Evolutionary conservation across 2,113 vertebrate species (phyloP), one percentile per base, ranked within the genome.

Genomic region (Rhinopomastus cyanomelas): DNA sequence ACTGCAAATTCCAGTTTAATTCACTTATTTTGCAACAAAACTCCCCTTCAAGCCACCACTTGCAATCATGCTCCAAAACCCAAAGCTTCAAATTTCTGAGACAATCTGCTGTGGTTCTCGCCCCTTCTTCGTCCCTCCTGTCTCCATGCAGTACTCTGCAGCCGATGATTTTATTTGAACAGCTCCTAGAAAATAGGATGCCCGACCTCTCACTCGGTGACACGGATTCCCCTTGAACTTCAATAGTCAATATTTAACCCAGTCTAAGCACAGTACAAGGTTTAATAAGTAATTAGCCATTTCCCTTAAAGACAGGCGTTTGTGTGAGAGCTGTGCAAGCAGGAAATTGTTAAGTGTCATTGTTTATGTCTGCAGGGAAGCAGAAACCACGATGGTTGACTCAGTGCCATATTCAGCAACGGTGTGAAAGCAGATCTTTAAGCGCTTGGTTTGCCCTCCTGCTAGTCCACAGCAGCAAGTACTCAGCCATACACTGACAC

Each of bases 291-390:
- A 94, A 96, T 96, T 91, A 92, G 81, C 71, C 2, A 0, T 73
- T 95, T 94, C 93, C 87, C 86, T 85, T 73, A 77, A 22, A 84
- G 94, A 92, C 88, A 82, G 73, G 65, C 3, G 1, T 61, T 93
- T 79, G 81, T 94, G 82, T 71, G 88, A 73, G 87, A 94, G 72
- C 89, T 62, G 60, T 36, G 80, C 56, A 79, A 88, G 94, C 95
- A 97, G 97, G 97, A 98, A 97, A 97, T 95, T 95, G 16, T 42
- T 94, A 96, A 95, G 97, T 97, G 97, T 97, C 97, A 96, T 84
- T 97, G 97, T 97, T 97, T 97, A 96, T 93, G 95, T 97, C 96
- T 97, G 93, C 84, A 95, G 95, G 94, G 96, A 97, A 96, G 96
- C 94, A 95, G 89, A 96, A 96, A 95, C 96, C 91, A 73, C 44